These are phyloP conservation scores for Tamandua tetradactyla DNA, from an alignment of 2,797 vertebrate genomes.

Conservation along the genomic window DNA sequence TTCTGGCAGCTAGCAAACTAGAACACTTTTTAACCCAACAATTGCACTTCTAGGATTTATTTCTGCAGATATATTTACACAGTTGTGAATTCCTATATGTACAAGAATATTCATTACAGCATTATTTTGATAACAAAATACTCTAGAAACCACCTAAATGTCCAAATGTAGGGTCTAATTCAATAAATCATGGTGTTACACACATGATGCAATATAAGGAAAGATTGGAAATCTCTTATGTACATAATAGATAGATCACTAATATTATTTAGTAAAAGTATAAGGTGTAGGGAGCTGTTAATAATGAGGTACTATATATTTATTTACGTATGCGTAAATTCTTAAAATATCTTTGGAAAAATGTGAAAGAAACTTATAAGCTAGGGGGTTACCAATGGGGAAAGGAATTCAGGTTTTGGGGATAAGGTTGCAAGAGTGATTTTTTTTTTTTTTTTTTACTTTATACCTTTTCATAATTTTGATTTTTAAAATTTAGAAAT, in stretches of 20 bases:
- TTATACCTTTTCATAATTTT: neutral
- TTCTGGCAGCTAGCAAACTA: too few species aligned
- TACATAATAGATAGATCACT: neutral
- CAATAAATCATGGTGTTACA: neutral
- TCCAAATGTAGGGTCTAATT: neutral
- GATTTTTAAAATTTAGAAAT: neutral
- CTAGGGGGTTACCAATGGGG: neutral
- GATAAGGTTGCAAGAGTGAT: neutral
- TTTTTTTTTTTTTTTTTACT: neutral
- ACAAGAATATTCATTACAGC: neutral
- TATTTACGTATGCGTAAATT: neutral
- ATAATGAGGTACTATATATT: neutral
- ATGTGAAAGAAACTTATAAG: neutral
- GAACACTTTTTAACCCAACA: too few species aligned
- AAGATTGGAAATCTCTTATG: neutral
- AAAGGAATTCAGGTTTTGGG: neutral
- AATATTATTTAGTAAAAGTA: neutral
- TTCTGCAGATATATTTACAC: neutral
- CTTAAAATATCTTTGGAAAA: neutral
- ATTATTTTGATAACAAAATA: neutral
- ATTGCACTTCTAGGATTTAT: neutral
- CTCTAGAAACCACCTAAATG: neutral
- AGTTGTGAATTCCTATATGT: neutral
- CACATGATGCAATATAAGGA: neutral
- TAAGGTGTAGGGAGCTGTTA: neutral